These are phyloP conservation scores for Trissoscelio sp. DNA, from an alignment of 2,888 invertebrate species.

Conservation along the genomic window DNA sequence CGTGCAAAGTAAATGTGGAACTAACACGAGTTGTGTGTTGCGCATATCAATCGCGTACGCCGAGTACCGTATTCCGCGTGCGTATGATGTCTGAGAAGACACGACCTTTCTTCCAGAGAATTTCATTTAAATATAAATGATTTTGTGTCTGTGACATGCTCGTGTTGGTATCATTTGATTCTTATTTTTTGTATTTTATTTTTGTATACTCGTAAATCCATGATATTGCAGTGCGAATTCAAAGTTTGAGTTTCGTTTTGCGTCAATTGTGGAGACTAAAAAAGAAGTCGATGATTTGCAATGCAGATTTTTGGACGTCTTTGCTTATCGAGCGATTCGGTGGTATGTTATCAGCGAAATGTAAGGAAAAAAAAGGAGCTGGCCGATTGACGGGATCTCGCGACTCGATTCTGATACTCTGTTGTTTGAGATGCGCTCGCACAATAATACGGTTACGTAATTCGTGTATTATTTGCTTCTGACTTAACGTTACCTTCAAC, in stretches of 20 bases:
- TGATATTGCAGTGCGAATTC: too few relatives aligned
- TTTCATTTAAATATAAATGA: slow-evolving; percentile 67
- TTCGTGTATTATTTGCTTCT: slow-evolving; percentile 61
- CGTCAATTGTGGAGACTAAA: too few relatives aligned
- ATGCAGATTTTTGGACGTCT: too few relatives aligned
- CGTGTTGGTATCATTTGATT: neutral
- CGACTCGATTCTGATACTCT: neutral
- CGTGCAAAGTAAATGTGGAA: slow-evolving; percentile 43
- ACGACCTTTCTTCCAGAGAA: slow-evolving; percentile 65
- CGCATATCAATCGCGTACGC: slow-evolving; percentile 55
- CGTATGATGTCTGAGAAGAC: slow-evolving; percentile 55
- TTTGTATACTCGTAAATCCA: too few relatives aligned
- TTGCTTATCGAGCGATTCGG: too few relatives aligned
- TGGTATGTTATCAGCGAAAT: too few relatives aligned
- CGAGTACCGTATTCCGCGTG: slow-evolving; percentile 64
- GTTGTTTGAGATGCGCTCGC: slow-evolving; percentile 51
- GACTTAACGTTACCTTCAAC: slow-evolving; percentile 65
- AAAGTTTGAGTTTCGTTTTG: too few relatives aligned
- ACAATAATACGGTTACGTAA: slow-evolving; percentile 59
- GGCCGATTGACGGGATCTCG: neutral
- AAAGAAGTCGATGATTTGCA: too few relatives aligned
- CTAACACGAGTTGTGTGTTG: slow-evolving; percentile 24
- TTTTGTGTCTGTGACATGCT: slow-evolving; percentile 51
- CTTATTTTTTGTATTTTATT: too few relatives aligned
- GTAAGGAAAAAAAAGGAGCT: neutral